Percentiles rank a stretch among this genome's conserved stretches.
Evolutionary conservation across 64 coral and sea anemone species (phyloP).

Genomic region (Orbicella faveolata): DNA sequence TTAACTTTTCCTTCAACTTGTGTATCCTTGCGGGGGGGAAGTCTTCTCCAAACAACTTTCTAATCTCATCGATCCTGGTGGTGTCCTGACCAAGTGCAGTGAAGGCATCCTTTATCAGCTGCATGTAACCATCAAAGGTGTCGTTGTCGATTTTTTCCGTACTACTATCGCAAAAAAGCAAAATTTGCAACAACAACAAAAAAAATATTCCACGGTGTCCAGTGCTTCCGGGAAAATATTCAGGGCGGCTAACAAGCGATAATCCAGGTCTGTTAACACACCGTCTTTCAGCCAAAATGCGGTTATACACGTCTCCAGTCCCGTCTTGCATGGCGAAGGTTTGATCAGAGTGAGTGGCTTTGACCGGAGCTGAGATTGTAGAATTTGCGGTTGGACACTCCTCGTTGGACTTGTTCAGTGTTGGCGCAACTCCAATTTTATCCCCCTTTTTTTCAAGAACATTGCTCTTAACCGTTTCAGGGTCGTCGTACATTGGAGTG

Average conservation of each 20-base stretch:
- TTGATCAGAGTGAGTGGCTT: constrained; percentile 30
- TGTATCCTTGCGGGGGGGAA: neutral
- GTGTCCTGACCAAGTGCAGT: neutral
- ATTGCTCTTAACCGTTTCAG: neutral
- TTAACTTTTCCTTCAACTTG: neutral
- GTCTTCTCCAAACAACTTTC: neutral
- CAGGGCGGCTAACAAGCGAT: no score
- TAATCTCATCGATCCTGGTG: constrained; percentile 4
- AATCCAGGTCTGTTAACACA: neutral
- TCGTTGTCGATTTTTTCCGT: constrained; percentile 17
- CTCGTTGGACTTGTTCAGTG: neutral
- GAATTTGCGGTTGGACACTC: constrained; percentile 21
- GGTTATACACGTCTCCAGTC: neutral
- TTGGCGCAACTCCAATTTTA: neutral
- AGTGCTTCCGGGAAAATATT: neutral
- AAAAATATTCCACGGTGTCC: constrained; percentile 28
- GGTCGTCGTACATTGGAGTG: constrained; percentile 21
- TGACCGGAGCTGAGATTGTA: neutral
- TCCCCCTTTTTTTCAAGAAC: neutral
- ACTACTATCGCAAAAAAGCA: neutral
- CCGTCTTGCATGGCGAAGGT: constrained; percentile 13
- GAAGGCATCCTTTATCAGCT: neutral
- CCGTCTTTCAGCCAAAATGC: no score
- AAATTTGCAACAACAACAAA: constrained; percentile 28
- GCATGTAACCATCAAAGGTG: constrained; percentile 1